phyloP scores from a whole-genome alignment of 2,113 vertebrate genomes.

The Theristicus caerulescens region DNA sequence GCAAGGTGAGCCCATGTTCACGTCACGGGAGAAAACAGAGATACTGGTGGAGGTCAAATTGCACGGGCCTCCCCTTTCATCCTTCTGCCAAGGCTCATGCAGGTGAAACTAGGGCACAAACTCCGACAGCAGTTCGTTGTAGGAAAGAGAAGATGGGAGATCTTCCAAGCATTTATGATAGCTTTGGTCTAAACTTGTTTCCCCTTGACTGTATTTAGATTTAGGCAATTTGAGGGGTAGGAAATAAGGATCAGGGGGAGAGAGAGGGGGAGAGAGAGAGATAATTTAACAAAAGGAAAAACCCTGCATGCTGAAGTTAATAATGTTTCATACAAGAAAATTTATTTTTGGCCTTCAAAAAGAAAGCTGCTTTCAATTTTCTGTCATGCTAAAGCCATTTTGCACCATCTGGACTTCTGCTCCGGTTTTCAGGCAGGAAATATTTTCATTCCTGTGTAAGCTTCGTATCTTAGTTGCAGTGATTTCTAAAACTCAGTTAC shows the following conservation, averaged over 20 bases:
- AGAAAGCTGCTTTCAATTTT: conserved; percentile 23
- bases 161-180: neutral
- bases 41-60: neutral
- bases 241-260: neutral
- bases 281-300: neutral
- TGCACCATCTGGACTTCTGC: neutral
- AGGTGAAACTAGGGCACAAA: neutral
- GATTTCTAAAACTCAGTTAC: conserved; percentile 7
- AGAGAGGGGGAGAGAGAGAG: neutral
- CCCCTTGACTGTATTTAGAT: neutral
- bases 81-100: neutral
- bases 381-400: neutral
- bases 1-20: neutral
- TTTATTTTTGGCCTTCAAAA: neutral
- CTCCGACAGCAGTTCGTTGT: neutral
- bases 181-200: neutral
- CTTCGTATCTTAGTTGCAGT: neutral
- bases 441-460: conserved; percentile 6
- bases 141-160: neutral
- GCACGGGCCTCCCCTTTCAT: neutral
- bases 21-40: neutral
- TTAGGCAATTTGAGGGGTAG: neutral
- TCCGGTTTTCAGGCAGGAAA: conserved; percentile 10
- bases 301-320: neutral
- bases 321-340: neutral